Base-by-base conservation (phyloP, 30 jellyfish, hydroid and myxozoan species). In the Aurelia sp. region DNA sequence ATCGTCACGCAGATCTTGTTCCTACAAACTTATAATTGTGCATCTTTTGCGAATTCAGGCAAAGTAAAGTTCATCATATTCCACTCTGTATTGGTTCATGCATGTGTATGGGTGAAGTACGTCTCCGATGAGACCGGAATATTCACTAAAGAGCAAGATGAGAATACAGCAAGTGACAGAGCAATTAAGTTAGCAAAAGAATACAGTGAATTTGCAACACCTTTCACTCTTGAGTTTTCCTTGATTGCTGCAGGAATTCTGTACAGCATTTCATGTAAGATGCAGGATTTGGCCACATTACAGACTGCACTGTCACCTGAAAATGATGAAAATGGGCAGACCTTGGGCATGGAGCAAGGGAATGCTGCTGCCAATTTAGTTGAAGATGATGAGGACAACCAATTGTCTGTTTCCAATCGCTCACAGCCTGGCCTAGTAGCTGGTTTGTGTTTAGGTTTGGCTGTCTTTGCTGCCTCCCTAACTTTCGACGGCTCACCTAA, bases 171-270 rank as follows among this genome's bases (percentile, higher is more conserved):
- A 11, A n/a, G 27, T 21, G 69, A 59, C 16, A 27, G 33, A 4
- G 69, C 69, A n/a, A 59, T 59, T 13, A 6, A 59, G 13, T 18
- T 21, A 21, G 69, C 69, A 11, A n/a, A 4, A 4, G 33, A 59
- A 59, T 59, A 17, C 69, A 59, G 69, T 59, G 69, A 59, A 59
- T 18, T 21, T 59, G 69, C 69, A 59, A 59, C 69, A n/a, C 88
- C 88, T 5, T 77, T 77, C 17, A 61, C 63, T 19, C 41, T 77
- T 44, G 88, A 77, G 30, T 77, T 58, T 62, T 77, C 88, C 20
- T 63, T 77, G 3, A 77, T 77, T 62, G 88, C 78, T 20, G 88
- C 88, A 12, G 88, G 88, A 40, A 40, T 77, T 4, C 63, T 77
- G 53, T n/a, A 16, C 44, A 23, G n/a, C 12, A 59, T 77, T 11